These are phyloP conservation scores for Hydropsyche betteni DNA, from an alignment of 2,888 invertebrate genomes.

Conservation along the genomic window DNA sequence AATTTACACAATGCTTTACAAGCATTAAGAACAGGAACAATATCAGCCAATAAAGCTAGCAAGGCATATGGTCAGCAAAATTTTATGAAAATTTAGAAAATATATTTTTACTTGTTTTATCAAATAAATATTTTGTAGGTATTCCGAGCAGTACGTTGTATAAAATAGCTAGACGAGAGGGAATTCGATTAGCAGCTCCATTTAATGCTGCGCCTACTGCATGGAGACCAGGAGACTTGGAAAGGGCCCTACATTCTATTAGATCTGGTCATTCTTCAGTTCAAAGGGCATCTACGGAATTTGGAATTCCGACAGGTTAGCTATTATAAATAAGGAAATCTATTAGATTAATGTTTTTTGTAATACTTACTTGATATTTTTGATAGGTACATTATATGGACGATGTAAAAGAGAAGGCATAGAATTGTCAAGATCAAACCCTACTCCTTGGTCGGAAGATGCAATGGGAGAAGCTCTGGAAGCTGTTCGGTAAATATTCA, in stretches of 20 bases:
- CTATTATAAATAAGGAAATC: no score
- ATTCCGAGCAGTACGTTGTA: constrained; percentile 92
- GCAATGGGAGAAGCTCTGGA: constrained; percentile 91
- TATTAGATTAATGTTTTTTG: not conserved
- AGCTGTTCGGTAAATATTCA: constrained; percentile 75
- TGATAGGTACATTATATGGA: constrained; percentile 82
- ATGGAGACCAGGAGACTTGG: constrained; percentile 86
- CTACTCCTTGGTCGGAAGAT: constrained; percentile 94
- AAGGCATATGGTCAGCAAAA: constrained; percentile 77
- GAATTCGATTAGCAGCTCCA: constrained; percentile 87
- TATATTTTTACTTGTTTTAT: not conserved
- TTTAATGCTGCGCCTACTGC: constrained; percentile 88
- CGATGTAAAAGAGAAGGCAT: constrained; percentile 90
- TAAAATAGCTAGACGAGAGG: constrained; percentile 90
- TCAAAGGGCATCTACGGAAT: constrained; percentile 86
- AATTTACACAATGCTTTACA: constrained; percentile 83
- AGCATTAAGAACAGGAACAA: constrained; percentile 83
- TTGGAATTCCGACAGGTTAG: constrained; percentile 84
- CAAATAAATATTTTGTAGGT: constrained; percentile 59
- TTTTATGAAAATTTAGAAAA: constrained; percentile 42
- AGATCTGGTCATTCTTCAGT: constrained; percentile 83
- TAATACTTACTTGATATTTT: not conserved
- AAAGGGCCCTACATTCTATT: constrained; percentile 83
- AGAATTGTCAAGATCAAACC: constrained; percentile 86
- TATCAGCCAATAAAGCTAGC: constrained; percentile 91